phyloP scores from a whole-genome alignment of 2,113 vertebrate genomes.

The Oncorhynchus kisutch region DNA sequence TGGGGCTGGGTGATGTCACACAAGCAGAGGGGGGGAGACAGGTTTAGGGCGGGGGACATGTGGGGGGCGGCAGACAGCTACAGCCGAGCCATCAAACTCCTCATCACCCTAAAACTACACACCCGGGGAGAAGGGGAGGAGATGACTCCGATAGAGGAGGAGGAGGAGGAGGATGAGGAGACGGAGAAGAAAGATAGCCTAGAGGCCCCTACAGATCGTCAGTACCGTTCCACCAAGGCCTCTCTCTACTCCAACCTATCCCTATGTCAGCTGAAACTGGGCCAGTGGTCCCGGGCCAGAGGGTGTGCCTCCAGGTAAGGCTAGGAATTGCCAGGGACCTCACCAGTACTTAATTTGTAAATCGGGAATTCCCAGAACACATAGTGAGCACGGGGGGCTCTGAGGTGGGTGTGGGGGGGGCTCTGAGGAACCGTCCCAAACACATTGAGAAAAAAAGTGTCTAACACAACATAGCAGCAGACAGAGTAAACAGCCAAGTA shows the following conservation, averaged over 20 bases:
- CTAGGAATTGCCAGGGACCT: no score
- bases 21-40: conserved; percentile 75
- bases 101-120: conserved; percentile 68
- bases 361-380: no score
- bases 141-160: conserved; percentile 5
- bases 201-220: conserved; percentile 36
- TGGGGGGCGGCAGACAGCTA: conserved; percentile 81
- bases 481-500: no score
- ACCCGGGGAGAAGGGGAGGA: not conserved
- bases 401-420: no score
- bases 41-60: conserved; percentile 78
- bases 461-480: no score
- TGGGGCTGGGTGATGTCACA: conserved; percentile 72
- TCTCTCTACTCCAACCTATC: conserved; percentile 84
- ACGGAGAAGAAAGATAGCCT: conserved; percentile 19
- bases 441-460: no score
- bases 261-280: conserved; percentile 82
- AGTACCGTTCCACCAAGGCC: conserved; percentile 69
- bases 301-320: conserved; percentile 72
- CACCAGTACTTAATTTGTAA: no score
- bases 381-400: no score
- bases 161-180: conserved; percentile 17
- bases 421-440: no score
- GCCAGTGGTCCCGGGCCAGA: conserved; percentile 74
- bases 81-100: conserved; percentile 78